phyloP scores from a whole-genome alignment of 2,888 invertebrate species.

The Dicycla oo region DNA sequence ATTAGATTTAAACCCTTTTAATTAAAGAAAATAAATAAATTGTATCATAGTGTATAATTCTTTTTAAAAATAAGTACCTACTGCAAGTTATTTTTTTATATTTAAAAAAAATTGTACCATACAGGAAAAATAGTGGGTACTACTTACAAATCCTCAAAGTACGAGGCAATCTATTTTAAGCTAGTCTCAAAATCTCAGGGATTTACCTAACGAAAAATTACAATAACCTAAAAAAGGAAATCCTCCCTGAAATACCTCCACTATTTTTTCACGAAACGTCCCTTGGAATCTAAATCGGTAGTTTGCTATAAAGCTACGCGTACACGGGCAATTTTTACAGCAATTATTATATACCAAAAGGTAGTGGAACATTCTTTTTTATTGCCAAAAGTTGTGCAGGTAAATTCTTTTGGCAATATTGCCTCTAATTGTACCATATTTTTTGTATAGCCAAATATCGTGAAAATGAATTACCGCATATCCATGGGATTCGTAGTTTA shows the following conservation, averaged over 20 bases:
- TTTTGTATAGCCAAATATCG: background rate
- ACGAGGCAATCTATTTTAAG: background rate
- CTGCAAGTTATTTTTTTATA: too few species aligned
- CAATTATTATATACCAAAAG: background rate
- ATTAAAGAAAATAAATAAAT: too few species aligned
- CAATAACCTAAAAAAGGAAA: conserved; percentile 18
- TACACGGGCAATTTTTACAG: background rate
- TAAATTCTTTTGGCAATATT: background rate
- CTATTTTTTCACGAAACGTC: conserved; percentile 36
- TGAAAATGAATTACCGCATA: background rate
- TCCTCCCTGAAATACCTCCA: conserved; percentile 1
- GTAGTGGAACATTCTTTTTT: background rate
- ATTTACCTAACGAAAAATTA: conserved; percentile 20
- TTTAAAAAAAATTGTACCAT: too few species aligned
- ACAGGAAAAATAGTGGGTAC: too few species aligned
- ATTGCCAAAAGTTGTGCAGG: too few species aligned
- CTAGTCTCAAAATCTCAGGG: background rate
- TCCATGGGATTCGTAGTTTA: background rate
- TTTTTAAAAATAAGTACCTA: too few species aligned
- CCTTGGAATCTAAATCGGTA: conserved; percentile 35
- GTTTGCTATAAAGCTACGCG: conserved; percentile 15
- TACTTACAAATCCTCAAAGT: background rate
- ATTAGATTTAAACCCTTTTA: too few species aligned
- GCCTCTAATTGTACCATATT: too few species aligned
- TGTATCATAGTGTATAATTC: too few species aligned